Evolutionary conservation across 1,140 invertebrate species (phyloP).

Genomic region (Scaptomyza graminum): DNA sequence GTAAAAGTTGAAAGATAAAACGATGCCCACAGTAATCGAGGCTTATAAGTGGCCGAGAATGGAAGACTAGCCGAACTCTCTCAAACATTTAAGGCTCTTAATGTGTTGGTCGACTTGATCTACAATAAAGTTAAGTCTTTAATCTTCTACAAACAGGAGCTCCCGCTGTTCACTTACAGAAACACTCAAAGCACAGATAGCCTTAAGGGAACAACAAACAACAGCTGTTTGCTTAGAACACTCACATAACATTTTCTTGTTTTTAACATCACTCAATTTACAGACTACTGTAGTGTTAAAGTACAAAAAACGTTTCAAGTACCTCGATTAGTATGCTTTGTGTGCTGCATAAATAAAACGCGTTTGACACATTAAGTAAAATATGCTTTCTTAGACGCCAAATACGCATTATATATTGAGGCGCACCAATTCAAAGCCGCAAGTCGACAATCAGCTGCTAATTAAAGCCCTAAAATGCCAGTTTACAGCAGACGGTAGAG

Average conservation of each 20-base stretch:
- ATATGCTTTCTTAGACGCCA: slow-evolving; percentile 45
- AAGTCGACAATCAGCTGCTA: slow-evolving; percentile 13
- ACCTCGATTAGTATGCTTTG: background rate
- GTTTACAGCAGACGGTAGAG: slow-evolving; percentile 4
- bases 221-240: slow-evolving; percentile 51
- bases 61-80: background rate
- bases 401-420: slow-evolving; percentile 12
- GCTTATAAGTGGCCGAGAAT: background rate
- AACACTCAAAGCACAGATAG: slow-evolving; percentile 37
- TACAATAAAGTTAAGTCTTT: background rate
- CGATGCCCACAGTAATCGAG: background rate
- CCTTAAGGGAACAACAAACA: slow-evolving; percentile 49
- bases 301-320: background rate
- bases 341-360: slow-evolving; percentile 36
- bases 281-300: background rate
- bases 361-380: slow-evolving; percentile 55
- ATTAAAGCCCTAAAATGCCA: slow-evolving; percentile 18
- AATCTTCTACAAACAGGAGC: background rate
- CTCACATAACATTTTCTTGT: slow-evolving; percentile 35
- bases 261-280: slow-evolving; percentile 50
- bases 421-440: slow-evolving; percentile 20
- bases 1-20: slow-evolving; percentile 52
- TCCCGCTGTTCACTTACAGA: background rate
- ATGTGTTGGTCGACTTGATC: too few species aligned
- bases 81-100: background rate